Evolutionary conservation across 37 sponge, comb jelly and placozoan species (phyloP).

Genomic region (Crambe crambe): DNA sequence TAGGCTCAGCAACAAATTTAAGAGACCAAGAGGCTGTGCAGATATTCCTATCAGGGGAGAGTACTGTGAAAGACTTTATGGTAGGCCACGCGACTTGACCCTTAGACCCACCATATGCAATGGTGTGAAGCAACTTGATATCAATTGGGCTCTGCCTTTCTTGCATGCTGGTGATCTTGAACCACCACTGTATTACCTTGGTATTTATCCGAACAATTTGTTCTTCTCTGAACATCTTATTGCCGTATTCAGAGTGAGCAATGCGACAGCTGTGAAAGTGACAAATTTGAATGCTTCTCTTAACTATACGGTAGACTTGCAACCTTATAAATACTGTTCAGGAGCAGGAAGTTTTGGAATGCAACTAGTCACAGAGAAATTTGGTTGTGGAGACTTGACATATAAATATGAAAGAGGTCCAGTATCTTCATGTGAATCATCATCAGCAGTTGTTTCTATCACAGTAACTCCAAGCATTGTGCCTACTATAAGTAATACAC

Average conservation of each 20-base stretch:
- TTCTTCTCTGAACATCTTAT: no score
- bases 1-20: background rate
- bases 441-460: no score
- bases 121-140: background rate
- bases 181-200: background rate
- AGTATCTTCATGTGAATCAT: no score
- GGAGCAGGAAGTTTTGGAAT: background rate
- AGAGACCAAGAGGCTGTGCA: background rate
- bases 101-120: background rate
- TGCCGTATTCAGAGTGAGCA: background rate
- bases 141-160: background rate
- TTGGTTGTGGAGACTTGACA: slow-evolving; percentile 1
- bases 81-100: background rate
- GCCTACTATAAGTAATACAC: no score
- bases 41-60: background rate
- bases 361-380: background rate
- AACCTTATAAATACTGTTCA: background rate
- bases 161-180: background rate
- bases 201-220: no score
- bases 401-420: no score
- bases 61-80: background rate
- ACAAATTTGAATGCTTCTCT: background rate
- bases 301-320: background rate
- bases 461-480: no score
- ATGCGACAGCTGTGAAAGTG: background rate